Conservation (phyloP, 53 echinoderm and acorn worm species). For the Pentamera pediparva region DNA sequence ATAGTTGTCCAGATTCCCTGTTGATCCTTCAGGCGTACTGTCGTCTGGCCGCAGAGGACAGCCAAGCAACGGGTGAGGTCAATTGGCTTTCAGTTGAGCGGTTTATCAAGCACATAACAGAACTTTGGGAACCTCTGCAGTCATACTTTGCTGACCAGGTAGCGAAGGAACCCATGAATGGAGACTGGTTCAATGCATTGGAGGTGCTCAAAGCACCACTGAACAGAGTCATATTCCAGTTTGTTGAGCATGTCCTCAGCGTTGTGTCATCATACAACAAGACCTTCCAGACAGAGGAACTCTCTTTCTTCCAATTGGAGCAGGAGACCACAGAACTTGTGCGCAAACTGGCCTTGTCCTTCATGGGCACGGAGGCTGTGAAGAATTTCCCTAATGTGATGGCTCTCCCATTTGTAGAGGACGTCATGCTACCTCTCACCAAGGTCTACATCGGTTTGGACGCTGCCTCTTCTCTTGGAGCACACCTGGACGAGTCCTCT, state of each 20-base stretch:
- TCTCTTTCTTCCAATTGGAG: conserved; percentile 14
- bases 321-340: conserved; percentile 1
- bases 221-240: not conserved
- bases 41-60: not conserved
- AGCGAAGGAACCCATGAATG: not conserved
- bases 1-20: not conserved
- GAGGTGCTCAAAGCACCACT: not conserved
- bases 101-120: not conserved
- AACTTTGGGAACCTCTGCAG: conserved; percentile 2
- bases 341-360: conserved; percentile 8
- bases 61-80: not conserved
- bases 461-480: not conserved
- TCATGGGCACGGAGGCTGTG: conserved; percentile 16
- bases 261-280: conserved; percentile 3
- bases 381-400: not conserved
- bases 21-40: not conserved
- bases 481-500: not conserved
- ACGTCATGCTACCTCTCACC: not conserved
- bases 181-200: not conserved
- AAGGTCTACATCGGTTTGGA: conserved; percentile 21
- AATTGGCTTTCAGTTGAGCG: not conserved
- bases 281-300: conserved; percentile 23
- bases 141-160: not conserved
- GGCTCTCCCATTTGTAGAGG: not conserved
- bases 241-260: not conserved